Evolutionary conservation across 2,113 vertebrate genomes (phyloP).

Genomic region (Seriola dumerili): DNA sequence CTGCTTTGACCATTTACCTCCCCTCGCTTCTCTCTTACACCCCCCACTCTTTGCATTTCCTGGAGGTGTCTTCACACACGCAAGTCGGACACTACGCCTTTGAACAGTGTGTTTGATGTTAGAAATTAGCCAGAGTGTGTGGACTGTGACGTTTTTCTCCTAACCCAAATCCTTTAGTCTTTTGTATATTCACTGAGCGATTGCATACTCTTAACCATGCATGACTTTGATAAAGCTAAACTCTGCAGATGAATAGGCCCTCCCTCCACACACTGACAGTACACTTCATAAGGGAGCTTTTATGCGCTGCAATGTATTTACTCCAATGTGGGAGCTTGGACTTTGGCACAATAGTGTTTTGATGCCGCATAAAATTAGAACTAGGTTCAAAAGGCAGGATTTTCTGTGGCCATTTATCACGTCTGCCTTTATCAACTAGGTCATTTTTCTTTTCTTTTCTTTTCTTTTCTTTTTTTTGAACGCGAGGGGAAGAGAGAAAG

Average conservation of each 20-base stretch:
- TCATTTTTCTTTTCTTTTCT: conserved; percentile 49
- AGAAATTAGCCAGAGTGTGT: conserved; percentile 25
- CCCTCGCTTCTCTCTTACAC: conserved; percentile 20
- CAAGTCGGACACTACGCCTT: conserved; percentile 29
- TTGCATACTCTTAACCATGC: conserved; percentile 66
- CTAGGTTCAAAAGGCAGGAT: conserved; percentile 40
- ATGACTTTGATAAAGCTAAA: conserved; percentile 74
- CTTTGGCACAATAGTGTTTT: conserved; percentile 49
- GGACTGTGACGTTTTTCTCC: conserved; percentile 28
- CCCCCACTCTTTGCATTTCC: conserved; percentile 43
- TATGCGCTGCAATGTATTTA: conserved; percentile 32
- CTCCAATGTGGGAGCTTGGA: conserved; percentile 16
- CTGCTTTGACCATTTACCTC: conserved; percentile 54
- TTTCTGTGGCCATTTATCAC: conserved; percentile 53
- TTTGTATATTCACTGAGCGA: conserved; percentile 67
- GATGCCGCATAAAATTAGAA: conserved; percentile 63
- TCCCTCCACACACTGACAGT: conserved; percentile 34
- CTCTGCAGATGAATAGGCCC: conserved; percentile 59
- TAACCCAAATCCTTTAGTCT: conserved; percentile 43
- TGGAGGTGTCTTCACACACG: conserved; percentile 48
- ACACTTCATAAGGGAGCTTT: conserved; percentile 52
- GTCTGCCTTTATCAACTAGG: conserved; percentile 36
- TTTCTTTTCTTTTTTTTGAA: fast-evolving
- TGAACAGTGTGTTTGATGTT: conserved; percentile 68
- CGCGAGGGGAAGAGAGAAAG: not conserved